Evolutionary conservation across 1,140 invertebrate genomes (phyloP), one percentile per base, ranked within the genome.

Genomic region (Euwallacea similis): DNA sequence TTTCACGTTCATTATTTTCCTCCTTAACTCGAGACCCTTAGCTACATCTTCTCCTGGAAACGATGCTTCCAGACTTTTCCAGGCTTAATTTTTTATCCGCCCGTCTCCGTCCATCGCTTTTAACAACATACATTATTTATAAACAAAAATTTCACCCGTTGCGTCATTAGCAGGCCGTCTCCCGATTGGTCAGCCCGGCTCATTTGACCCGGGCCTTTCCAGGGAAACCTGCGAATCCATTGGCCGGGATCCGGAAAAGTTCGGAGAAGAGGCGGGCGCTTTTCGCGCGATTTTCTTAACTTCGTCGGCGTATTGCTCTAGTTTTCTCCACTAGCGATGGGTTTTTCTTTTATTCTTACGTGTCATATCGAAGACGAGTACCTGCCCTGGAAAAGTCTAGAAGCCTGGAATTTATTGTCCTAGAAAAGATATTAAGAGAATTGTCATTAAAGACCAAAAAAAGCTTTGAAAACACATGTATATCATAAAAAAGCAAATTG

Each of bases 111-210:
- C 74, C 64, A 74, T 76, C 74, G 59, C 70, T 69, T 77, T 75
- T 75, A 76, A 75, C 76, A 76, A 76, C 73, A 78, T 78, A 73
- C 75, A 78, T 78, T 76, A 78, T 78, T 78, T 78, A 78, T 78
- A 78, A 78, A 72, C 74, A 77, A 77, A 76, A 76, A 74, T 73
- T 71, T 65, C 58, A 11, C 55, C 71, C 66, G 73, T 71, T 73
- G 71, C 73, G 76, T 77, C 75, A 77, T 75, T 73, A 77, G 66
- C 73, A 72, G 13, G 42, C 33, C 16, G 61, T 16, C 64, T 63
- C 71, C 68, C 65, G 46, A 78, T 78, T 78, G 76, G 76, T 76
- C 76, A 76, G 65, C 68, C 2, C 13, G n/a, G 43, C 62, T 58
- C 67, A 76, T 67, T 75, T 77, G 76, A 77, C 75, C 76, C 74